Conservation (phyloP, 37 sponge, comb jelly and placozoan species). For the Chondrilla cf. caribensis region DNA sequence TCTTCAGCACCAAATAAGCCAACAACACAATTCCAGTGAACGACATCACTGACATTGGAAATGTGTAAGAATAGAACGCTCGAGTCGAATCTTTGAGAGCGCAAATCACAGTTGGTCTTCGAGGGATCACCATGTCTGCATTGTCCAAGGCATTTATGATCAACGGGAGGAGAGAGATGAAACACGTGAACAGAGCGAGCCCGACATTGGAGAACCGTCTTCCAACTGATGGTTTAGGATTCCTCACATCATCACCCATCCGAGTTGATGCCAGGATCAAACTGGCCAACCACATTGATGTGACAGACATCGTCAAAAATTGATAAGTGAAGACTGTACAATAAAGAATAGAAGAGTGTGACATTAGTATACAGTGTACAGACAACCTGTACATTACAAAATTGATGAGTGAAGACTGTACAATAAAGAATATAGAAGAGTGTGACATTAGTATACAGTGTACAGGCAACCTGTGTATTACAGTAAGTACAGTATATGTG, state of each 20-base stretch:
- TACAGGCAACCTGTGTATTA: no score
- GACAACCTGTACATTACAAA: no score
- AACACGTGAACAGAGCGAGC: background rate
- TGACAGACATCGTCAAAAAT: background rate
- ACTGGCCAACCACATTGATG: background rate
- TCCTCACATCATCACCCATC: background rate
- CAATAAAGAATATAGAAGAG: no score
- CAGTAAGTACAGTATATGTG: no score
- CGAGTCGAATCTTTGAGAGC: background rate
- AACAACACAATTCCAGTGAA: background rate
- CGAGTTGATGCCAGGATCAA: background rate
- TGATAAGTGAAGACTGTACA: background rate
- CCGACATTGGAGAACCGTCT: background rate
- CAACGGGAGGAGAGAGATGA: background rate
- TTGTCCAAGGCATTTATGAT: background rate
- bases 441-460: no score
- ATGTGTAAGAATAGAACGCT: background rate
- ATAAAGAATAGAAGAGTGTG: no score
- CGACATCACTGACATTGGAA: background rate
- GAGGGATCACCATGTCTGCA: background rate
- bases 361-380: no score
- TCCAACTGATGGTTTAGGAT: background rate
- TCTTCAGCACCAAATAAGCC: no score
- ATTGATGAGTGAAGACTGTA: no score
- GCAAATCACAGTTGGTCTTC: conserved; percentile 4